Evolutionary conservation across 2,113 vertebrate genomes (phyloP), one percentile per base, ranked within the genome.

Genomic region (Hypocryptadius cinnamomeus): DNA sequence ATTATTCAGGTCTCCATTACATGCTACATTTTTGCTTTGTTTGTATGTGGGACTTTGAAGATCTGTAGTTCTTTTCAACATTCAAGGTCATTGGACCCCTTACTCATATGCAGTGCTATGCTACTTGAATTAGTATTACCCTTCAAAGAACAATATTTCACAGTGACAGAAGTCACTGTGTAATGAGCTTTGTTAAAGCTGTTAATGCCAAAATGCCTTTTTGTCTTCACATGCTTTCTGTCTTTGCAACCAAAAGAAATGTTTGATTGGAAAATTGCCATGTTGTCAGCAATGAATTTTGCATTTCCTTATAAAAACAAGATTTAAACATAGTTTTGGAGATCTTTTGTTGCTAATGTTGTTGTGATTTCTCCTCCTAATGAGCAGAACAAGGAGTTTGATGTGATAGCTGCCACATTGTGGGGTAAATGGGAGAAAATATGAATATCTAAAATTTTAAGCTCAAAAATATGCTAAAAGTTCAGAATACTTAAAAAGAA

Each of bases 21-120:
- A 79, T 83, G 40, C 5, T 25, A 79, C 8, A 8, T 51, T 92
- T 94, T 80, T 85, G 54, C 31, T 47, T 54, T 74, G 16, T 88
- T 87, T 94, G 10, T 91, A 42, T 12, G 11, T 60, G 39, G 82
- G 48, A 64, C 76, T 97, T 97, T 96, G 93, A 97, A 97, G 92
- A 97, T 96, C 76, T 93, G 48, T 88, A 77, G 51, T 63, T 96
- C 80, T 97, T 97, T 97, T 97, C 84, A 95, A 77, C 76, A 71
- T 92, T 95, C 71, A 95, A 86, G 71, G 74, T 94, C 90, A 94
- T 90, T 85, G 57, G 70, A 42, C 40, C 54, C 37, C 80, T 97
- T 95, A 86, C 89, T 80, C 82, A 3, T 89, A 69, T 81, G 56
- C 39, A 92, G 57, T 68, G 27, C 13, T 89, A 60, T 80, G 61